Evolutionary conservation across 92 coral and sea anemone species (phyloP).

Genomic region (Phenganax stokvisi): DNA sequence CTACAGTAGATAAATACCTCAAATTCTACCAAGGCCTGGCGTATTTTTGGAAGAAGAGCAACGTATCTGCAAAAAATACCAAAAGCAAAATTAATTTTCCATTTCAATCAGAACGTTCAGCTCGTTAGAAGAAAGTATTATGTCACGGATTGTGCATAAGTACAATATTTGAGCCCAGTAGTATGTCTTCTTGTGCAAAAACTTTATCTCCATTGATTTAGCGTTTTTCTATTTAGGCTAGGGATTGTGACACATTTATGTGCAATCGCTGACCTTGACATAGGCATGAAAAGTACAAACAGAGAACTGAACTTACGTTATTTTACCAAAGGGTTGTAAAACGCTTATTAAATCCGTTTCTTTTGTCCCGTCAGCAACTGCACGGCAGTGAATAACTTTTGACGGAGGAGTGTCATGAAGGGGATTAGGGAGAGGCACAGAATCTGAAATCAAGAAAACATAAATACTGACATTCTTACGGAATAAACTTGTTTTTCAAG

Average conservation of each 20-base stretch:
- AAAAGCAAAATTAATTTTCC: background rate
- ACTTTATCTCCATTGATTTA: too few relatives aligned
- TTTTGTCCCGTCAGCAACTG: constrained; percentile 98
- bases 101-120: background rate
- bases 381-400: constrained; percentile 95
- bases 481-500: background rate
- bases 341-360: constrained; percentile 95
- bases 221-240: too few relatives aligned
- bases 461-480: background rate
- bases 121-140: background rate
- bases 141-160: background rate
- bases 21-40: constrained; percentile 98
- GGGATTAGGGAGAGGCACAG: constrained; percentile 42
- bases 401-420: constrained; percentile 98
- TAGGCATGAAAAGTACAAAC: background rate
- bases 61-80: constrained; percentile 61
- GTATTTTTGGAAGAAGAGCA: constrained; percentile 91
- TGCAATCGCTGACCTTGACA: too few relatives aligned
- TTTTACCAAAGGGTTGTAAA: constrained; percentile 96
- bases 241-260: too few relatives aligned
- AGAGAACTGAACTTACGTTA: constrained; percentile 65
- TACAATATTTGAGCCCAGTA: background rate
- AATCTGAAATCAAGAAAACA: constrained; percentile 14
- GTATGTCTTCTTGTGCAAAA: too few relatives aligned
- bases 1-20: constrained; percentile 60